A percentile compares a stretch with the other conserved stretches of the same genome.
phyloP scores from a whole-genome alignment of 1,140 invertebrate genomes.

The Halictus rubicundus region DNA sequence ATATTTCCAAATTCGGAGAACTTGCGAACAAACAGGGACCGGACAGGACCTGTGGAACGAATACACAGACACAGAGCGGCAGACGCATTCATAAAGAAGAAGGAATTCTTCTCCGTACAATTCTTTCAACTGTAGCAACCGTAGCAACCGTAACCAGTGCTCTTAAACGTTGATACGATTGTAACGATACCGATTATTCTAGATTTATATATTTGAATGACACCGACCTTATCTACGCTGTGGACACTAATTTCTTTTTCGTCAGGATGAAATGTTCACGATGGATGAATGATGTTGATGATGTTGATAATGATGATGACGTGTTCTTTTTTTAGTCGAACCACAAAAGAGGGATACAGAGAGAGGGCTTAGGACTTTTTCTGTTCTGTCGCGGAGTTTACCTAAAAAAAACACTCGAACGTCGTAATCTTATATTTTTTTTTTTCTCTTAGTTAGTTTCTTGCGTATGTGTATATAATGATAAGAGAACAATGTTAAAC shows the following conservation, averaged over 20 bases:
- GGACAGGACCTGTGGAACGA: not conserved
- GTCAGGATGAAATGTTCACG: conserved; percentile 1
- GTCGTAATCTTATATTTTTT: conserved; percentile 39
- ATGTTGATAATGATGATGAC: not conserved
- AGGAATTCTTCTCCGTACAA: not conserved
- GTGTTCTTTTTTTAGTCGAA: conserved; percentile 11
- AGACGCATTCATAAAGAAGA: not conserved
- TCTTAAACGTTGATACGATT: conserved; percentile 9
- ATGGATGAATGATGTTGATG: conserved; percentile 12
- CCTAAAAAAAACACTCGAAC: conserved; percentile 9
- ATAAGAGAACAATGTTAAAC: conserved; percentile 74
- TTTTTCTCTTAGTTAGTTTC: conserved; percentile 51
- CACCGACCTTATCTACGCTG: not conserved
- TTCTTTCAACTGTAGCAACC: not conserved
- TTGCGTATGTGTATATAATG: conserved; percentile 79
- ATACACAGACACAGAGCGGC: not conserved
- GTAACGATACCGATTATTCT: conserved; percentile 7
- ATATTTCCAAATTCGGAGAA: conserved; percentile 14
- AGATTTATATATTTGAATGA: not conserved
- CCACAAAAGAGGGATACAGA: not conserved
- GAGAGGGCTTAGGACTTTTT: conserved; percentile 22
- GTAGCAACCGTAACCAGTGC: conserved; percentile 8
- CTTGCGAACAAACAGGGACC: not conserved
- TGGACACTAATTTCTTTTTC: not conserved
- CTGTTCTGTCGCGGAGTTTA: conserved; percentile 20